phyloP scores from a whole-genome alignment of 92 coral and sea anemone genomes.

The Zoanthus sansibaricus region DNA sequence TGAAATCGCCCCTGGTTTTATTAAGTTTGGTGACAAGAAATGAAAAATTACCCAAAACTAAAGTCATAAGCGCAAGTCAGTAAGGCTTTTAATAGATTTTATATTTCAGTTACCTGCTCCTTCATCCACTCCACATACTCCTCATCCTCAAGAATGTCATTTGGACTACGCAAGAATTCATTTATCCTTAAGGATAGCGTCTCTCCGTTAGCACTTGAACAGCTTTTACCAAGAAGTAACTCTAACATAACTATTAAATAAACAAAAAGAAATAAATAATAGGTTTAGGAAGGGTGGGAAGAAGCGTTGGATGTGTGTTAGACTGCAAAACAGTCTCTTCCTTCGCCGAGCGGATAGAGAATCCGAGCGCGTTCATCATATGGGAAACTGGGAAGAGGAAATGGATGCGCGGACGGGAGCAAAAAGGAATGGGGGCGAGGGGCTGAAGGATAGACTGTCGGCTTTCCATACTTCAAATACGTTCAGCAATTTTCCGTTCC shows the following conservation, averaged over 20 bases:
- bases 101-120: slow-evolving; percentile 5
- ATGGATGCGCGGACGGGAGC: too few species aligned
- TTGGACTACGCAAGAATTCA: slow-evolving; percentile 8
- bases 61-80: neutral
- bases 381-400: too few species aligned
- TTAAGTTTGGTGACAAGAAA: neutral
- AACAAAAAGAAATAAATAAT: neutral
- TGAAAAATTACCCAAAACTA: neutral
- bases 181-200: neutral
- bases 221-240: slow-evolving; percentile 31
- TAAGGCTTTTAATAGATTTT: neutral
- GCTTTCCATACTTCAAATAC: too few species aligned
- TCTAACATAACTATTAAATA: slow-evolving; percentile 21
- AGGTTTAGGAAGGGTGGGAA: too few species aligned
- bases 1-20: neutral
- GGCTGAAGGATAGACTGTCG: too few species aligned
- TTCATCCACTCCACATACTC: neutral
- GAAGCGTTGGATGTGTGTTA: too few species aligned
- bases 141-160: neutral
- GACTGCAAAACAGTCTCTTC: too few species aligned
- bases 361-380: too few species aligned
- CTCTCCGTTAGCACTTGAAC: neutral
- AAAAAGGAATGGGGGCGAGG: too few species aligned
- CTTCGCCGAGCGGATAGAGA: too few species aligned
- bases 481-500: too few species aligned